A percentile compares a stretch with the other conserved stretches of the same genome.
phyloP scores from a whole-genome alignment of 2,113 vertebrate species.

The Potamarius usumacintae region DNA sequence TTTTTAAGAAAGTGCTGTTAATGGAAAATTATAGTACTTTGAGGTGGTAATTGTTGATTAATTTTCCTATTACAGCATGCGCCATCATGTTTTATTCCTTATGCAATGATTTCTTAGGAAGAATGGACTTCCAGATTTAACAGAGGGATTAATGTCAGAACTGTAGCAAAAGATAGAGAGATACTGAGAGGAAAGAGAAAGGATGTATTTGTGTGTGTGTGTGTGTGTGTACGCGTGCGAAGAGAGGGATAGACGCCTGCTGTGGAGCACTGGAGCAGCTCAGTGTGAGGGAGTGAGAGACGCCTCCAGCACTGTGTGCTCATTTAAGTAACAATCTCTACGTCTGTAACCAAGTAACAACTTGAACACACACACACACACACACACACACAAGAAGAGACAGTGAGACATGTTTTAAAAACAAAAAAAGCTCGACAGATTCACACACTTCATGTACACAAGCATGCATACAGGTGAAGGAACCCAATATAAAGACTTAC shows the following conservation, averaged over 20 bases:
- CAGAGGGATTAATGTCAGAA: not conserved
- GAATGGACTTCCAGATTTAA: not conserved
- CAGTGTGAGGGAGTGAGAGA: slow-evolving; percentile 52
- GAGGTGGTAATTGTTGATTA: not conserved
- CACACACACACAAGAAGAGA: not conserved
- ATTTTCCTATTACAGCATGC: not conserved
- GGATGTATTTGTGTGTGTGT: not conserved
- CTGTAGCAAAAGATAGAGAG: not conserved
- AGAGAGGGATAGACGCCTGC: not conserved
- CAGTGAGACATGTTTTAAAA: not conserved
- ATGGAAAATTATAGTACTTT: not conserved
- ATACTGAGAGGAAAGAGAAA: not conserved
- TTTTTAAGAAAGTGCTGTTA: not conserved
- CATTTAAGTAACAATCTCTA: slow-evolving; percentile 63
- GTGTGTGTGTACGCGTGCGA: not conserved
- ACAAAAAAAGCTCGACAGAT: slow-evolving; percentile 1
- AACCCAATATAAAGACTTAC: not conserved
- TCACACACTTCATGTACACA: not conserved
- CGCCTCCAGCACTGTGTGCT: slow-evolving; percentile 54
- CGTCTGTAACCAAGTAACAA: slow-evolving; percentile 49
- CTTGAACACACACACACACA: not conserved
- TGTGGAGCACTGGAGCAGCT: slow-evolving; percentile 34
- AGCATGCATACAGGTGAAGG: not conserved
- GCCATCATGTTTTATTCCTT: not conserved
- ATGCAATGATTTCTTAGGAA: not conserved